Conservation (phyloP, 2,113 vertebrate genomes). For the Campylomormyrus numenius region DNA sequence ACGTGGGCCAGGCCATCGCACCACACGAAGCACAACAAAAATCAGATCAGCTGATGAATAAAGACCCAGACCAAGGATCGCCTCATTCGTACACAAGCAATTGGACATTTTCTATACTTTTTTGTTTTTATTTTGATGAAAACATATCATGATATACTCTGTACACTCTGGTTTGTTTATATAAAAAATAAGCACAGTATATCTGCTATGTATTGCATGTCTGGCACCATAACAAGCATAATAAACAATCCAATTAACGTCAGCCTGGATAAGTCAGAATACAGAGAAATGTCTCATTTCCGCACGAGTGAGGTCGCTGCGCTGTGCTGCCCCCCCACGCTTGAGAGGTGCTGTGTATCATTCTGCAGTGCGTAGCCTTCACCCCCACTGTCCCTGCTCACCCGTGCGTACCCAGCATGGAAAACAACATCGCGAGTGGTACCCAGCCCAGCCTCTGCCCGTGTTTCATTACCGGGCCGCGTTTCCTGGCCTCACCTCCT, state of each 20-base stretch:
- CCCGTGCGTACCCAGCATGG: background rate
- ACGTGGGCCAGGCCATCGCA: background rate
- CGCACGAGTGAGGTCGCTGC: background rate
- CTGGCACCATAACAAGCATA: background rate
- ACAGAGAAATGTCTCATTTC: background rate
- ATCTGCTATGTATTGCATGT: background rate
- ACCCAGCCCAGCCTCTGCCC: background rate
- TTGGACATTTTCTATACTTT: background rate
- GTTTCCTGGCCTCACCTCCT: background rate
- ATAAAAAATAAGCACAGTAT: background rate
- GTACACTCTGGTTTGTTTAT: background rate
- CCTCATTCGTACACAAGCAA: background rate
- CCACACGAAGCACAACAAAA: background rate
- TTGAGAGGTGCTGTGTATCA: background rate
- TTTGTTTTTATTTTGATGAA: background rate
- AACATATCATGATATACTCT: background rate
- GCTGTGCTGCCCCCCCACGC: background rate
- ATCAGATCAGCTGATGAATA: background rate
- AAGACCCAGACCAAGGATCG: background rate
- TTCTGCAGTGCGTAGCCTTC: background rate
- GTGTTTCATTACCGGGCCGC: background rate
- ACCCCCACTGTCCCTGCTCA: background rate
- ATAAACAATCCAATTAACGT: slow-evolving; percentile 13
- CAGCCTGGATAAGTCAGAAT: slow-evolving; percentile 6
- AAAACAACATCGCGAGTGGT: background rate